Evolutionary conservation across 1,140 invertebrate genomes (phyloP).

Genomic region (Micrasema longulum): DNA sequence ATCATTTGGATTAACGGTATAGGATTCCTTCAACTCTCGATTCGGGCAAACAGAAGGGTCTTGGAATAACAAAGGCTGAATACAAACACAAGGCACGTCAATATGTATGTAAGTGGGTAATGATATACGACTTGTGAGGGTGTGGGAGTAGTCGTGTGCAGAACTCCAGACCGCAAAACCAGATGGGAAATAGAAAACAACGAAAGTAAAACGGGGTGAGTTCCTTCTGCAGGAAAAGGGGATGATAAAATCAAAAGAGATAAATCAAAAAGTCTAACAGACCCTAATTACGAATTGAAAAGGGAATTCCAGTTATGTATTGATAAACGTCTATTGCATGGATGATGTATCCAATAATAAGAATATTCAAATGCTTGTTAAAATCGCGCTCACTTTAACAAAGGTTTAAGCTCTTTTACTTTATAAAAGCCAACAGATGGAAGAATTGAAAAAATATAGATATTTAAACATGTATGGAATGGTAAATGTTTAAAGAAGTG

Average conservation of each 20-base stretch:
- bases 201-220: conserved; percentile 20
- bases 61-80: conserved; percentile 33
- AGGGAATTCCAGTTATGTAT: conserved; percentile 20
- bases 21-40: no score
- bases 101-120: conserved; percentile 54
- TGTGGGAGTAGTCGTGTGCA: conserved; percentile 11
- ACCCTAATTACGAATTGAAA: conserved; percentile 50
- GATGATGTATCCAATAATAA: neutral
- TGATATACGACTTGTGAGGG: conserved; percentile 52
- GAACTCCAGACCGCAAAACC: conserved; percentile 26
- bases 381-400: no score
- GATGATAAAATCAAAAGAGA: conserved; percentile 20
- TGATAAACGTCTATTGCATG: conserved; percentile 2
- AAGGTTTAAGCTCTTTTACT: no score
- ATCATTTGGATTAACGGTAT: no score
- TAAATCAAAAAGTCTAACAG: conserved; percentile 53
- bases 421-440: no score
- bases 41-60: conserved; percentile 32
- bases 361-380: no score
- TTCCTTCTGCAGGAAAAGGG: neutral
- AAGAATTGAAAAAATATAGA: no score
- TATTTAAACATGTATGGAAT: no score
- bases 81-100: conserved; percentile 36
- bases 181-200: conserved; percentile 31
- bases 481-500: no score